Evolutionary conservation across 2,888 invertebrate genomes (phyloP).

Genomic region (Galeopsomyia nigrocyanea): DNA sequence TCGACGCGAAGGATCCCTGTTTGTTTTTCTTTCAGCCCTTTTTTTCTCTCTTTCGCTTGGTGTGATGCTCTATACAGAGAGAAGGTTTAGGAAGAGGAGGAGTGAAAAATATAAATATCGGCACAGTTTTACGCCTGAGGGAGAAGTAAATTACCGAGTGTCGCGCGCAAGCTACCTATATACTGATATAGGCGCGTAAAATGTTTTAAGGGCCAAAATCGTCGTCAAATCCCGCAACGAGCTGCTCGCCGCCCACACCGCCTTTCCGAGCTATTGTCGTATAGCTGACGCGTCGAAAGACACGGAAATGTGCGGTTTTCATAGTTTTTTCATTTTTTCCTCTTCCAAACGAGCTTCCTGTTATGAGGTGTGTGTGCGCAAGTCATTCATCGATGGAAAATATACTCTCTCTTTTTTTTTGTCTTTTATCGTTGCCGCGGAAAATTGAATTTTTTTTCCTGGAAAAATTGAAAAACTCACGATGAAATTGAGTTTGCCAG

Average conservation of each 20-base stretch:
- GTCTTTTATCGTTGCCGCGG: no score
- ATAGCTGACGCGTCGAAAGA: no score
- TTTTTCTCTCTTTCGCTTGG: not conserved
- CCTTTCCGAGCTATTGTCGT: not conserved
- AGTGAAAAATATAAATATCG: slow-evolving; percentile 20
- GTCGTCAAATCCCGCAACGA: slow-evolving; percentile 6
- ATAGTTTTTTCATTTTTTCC: no score
- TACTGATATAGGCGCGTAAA: slow-evolving; percentile 1
- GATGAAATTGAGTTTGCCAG: not conserved
- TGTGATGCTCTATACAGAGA: not conserved
- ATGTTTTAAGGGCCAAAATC: slow-evolving; percentile 12
- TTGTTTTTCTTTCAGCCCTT: slow-evolving; percentile 6
- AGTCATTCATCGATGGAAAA: no score
- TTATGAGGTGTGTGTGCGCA: no score
- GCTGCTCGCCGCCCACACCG: not conserved
- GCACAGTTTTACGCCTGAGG: slow-evolving; percentile 12
- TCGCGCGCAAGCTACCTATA: not conserved
- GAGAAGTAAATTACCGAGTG: slow-evolving; percentile 16
- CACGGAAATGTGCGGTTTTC: not conserved
- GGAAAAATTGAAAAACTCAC: not conserved
- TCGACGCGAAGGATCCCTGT: slow-evolving; percentile 9
- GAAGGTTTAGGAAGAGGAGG: not conserved
- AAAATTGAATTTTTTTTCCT: not conserved
- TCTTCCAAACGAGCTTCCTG: no score
- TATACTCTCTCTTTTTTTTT: no score